Base-by-base conservation (phyloP, 2,113 vertebrate species). In the Alligator mississippiensis region DNA sequence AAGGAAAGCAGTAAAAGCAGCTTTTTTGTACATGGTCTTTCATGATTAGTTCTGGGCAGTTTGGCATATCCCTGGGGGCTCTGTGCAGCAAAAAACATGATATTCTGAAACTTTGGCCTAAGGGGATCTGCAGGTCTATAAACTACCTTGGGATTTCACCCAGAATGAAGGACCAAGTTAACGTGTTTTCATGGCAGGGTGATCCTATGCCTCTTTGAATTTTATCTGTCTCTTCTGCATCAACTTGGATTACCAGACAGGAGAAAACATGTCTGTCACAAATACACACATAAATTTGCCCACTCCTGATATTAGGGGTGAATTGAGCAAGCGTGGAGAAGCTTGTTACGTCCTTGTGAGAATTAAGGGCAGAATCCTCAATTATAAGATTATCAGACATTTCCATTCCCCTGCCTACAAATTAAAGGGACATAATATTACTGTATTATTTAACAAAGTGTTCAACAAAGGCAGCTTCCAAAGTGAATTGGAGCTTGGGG, bases 11-110 rank as follows among this genome's bases (percentile, higher is more conserved):
- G 61, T 0, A 28, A 58, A 70, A 87, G 75, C 63, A 47, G 74
- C 93, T 90, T 60, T 60, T 21, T 82, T 61, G 74, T 89, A 68
- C 91, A 76, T 83, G 90, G 77, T 92, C 88, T 88, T 95, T 60
- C 4, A 80, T 59, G 88, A 34, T 82, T 9, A 54, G 75, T 54
- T 93, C 59, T 82, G 63, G 90, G 86, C 88, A 92, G 5, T 38
- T 90, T 77, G 91, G 91, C 91, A 96, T 78, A 85, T 80, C 75
- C 86, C 86, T 0, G 30, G 79, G 86, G 87, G 80, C 55, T 17
- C 92, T 85, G 87, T 66, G 38, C 89, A 85, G 86, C 91, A n/a
- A 92, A 82, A 74, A 87, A 93, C 9, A 61, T 30, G n/a, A 77
- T 93, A 68, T 93, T 93, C 59, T 90, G 81, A 55, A 82, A 30